Evolutionary conservation across 2,888 invertebrate species (phyloP), one percentile per base, ranked within the genome.

Genomic region (Neoaliturus tenellus): DNA sequence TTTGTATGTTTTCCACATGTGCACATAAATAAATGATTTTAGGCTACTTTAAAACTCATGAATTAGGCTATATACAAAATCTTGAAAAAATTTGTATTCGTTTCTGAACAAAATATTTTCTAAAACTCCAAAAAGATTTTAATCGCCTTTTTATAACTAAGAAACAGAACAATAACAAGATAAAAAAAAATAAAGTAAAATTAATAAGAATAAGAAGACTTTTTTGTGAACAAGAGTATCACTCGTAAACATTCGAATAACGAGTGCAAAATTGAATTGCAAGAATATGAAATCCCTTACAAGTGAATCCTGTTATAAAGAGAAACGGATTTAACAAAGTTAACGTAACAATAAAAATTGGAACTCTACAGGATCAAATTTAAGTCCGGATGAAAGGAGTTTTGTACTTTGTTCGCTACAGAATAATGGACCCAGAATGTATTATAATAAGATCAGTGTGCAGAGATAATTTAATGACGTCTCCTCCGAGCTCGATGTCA

Each of bases 361-460:
- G 62, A 62, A 28, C 62, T 6, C 62, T 62, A 25, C 62, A 31
- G 31, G 31, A 28, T 62, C 62, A 69, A 69, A 20, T 69, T 39
- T 39, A 67, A 2, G 39, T 69, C n/a, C 5, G 20, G 39, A 69
- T 39, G 39, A 69, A 69, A 69, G 62, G 62, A 35, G 35, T 69
- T 69, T 35, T 35, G n/a, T 35, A 69, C 69, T 69, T 69, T 69
- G 69, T 39, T 69, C 20, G 39, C 69, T 0, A 10, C 69, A 62
- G 69, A 69, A 69, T 69, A 69, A 69, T 6, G 35, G 39, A 39
- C 69, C 39, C 23, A 39, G 35, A 69, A 69, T 39, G 39, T 39
- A 69, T 69, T 69, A 69, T 39, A 69, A 69, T 69, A 69, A 69
- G 69, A 69, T 69, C 69, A 69, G 69, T 39, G 69, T 69, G 69